Evolutionary conservation across 2,113 vertebrate genomes (phyloP), one percentile per base, ranked within the genome.

Genomic region (Trichechus manatus): DNA sequence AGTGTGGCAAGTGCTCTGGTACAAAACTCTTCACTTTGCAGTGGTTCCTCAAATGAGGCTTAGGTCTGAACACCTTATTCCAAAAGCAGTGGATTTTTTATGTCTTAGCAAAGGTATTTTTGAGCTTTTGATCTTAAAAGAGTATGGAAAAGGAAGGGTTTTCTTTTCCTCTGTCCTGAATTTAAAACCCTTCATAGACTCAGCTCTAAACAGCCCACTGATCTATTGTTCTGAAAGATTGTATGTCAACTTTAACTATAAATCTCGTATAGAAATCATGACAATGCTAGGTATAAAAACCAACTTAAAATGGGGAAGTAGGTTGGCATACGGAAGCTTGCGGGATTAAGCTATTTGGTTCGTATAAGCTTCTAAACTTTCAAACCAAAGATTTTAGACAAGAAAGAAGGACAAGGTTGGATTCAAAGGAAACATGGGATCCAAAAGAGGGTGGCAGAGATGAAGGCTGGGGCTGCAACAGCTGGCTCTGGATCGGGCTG

Each of bases 31-130:
- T 96, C 70, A 96, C 95, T 96, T 97, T 92, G 85, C 97, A 98
- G 97, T 96, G 96, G 97, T 98, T 97, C 93, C 96, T 98, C 96
- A 97, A 97, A 87, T 87, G 20, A 64, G 0, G 22, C 86, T 97
- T 97, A 75, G 25, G 63, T 75, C 85, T 98, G 96, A 98, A 97
- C 84, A 59, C 92, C 92, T 98, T 61, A 93, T 82, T 81, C 84
- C 91, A n/a, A 94, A 97, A 97, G 89, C 59, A 93, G 93, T 50
- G 10, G 74, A 93, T 33, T 91, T 96, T 97, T 87, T 97, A 95
- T 83, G 29, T 91, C 87, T 33, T 87, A 53, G 94, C 44, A 96
- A 78, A 80, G 79, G 83, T 83, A 97, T 42, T 94, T 87, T 85
- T 36, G 0, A 97, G 78, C 15, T 64, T 68, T 74, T 94, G 61